Evolutionary conservation across 2,888 invertebrate species (phyloP), one percentile per base, ranked within the genome.

Genomic region (Campoplex capitator): DNA sequence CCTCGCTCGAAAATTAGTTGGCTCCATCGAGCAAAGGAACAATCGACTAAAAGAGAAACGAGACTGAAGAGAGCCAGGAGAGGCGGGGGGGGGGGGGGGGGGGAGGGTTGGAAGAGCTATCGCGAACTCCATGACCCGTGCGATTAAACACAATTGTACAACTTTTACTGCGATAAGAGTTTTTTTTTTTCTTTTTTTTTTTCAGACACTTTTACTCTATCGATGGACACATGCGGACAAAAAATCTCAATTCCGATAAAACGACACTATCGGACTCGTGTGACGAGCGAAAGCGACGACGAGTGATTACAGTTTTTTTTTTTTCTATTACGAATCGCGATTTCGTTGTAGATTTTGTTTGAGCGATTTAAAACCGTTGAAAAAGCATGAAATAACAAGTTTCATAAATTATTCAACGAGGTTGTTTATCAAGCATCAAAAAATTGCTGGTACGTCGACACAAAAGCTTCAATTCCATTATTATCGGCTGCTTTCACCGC

Each of bases 91-190:
- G 23, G 23, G 23, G 23, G 23, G 23, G 23, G 23, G 23, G 23
- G 0, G 23, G 0, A 23, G 23, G 23, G 0, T 23, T 23, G 23
- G 38, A 35, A 11, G 56, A 9, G 23, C 78, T 83, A 85, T 85
- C 85, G 83, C 70, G 67, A 73, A 81, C 80, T 81, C 81, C 56
- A 48, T 85, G 85, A 85, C 81, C 85, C 85, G 78, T 82, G 51
- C 85, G 85, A 79, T 83, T 74, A 78, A 78, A 85, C 62, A 85
- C 82, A 83, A 85, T 85, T 85, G 82, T 79, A 85, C 82, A 83
- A 83, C 74, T 77, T 73, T 56, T n/a, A 67, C 23, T 58, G 74
- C 85, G 83, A 79, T 85, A 85, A 85, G 45, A 23, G 23, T 23
- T 23, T 23, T 23, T 38, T 38, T 78, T 68, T 73, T 23, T 23